These are phyloP conservation scores for Drepana falcataria DNA, from an alignment of 2,888 invertebrate genomes.

Conservation along the genomic window DNA sequence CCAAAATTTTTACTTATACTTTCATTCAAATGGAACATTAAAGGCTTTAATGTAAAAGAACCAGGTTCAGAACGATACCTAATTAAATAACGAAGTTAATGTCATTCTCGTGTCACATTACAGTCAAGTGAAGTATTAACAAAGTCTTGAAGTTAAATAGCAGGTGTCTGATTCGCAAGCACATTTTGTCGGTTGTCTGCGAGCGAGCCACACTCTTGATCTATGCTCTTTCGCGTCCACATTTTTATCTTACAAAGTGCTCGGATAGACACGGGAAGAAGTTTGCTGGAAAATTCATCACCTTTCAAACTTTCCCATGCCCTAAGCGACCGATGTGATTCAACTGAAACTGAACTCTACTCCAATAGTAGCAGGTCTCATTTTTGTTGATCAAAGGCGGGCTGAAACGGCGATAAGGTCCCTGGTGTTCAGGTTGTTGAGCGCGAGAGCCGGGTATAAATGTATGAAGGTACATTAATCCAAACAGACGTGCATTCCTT, in stretches of 20 bases:
- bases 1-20: too few species aligned
- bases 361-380: not conserved
- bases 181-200: conserved; percentile 59
- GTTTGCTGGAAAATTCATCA: conserved; percentile 71
- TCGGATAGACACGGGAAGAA: conserved; percentile 73
- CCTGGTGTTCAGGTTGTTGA: conserved; percentile 41
- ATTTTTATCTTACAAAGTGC: conserved; percentile 78
- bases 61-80: not conserved
- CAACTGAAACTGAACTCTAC: conserved; percentile 15
- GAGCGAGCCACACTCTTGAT: conserved; percentile 52
- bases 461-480: conserved; percentile 77
- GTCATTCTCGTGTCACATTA: conserved; percentile 6
- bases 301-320: conserved; percentile 19
- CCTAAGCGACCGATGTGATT: conserved; percentile 12
- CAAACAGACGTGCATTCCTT: conserved; percentile 70
- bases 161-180: conserved; percentile 43
- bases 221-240: conserved; percentile 68
- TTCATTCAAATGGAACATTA: too few species aligned
- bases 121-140: conserved; percentile 30
- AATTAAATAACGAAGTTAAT: not conserved
- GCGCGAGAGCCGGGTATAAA: conserved; percentile 60
- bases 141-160: conserved; percentile 41
- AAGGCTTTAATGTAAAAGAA: too few species aligned
- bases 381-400: conserved; percentile 11
- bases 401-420: conserved; percentile 28